Percentiles rank a stretch among this genome's conserved stretches.
Evolutionary conservation across 2,113 vertebrate species (phyloP).

Genomic region (Cisticola juncidis): DNA sequence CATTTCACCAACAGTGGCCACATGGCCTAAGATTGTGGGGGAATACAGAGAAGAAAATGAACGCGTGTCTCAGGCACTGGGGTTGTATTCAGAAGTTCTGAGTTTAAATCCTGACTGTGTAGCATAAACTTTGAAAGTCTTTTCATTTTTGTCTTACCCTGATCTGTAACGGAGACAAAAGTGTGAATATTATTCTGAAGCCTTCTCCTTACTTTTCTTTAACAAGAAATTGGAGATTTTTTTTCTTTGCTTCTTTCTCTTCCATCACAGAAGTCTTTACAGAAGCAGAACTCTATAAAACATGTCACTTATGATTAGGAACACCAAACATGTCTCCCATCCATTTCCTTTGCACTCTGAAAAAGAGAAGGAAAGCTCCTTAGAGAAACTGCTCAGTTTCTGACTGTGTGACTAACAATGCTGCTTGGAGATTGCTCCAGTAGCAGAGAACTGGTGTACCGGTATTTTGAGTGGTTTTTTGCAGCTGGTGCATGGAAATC

Average conservation of each 20-base stretch:
- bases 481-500: neutral
- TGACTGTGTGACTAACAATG: neutral
- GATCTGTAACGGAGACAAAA: neutral
- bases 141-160: neutral
- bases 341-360: neutral
- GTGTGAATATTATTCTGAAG: neutral
- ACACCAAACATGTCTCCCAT: neutral
- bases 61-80: neutral
- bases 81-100: neutral
- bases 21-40: neutral
- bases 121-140: neutral
- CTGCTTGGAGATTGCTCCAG: neutral
- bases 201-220: neutral
- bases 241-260: neutral
- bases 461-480: neutral
- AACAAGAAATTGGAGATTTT: neutral
- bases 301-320: neutral
- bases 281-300: neutral
- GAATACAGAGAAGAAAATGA: neutral
- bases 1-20: constrained; percentile 46
- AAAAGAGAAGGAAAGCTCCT: neutral
- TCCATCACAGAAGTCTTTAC: neutral
- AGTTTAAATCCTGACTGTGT: neutral
- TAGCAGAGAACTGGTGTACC: neutral
- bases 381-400: neutral